Base-by-base conservation (phyloP, 2,888 invertebrate genomes). In the Calephelis perditalis region DNA sequence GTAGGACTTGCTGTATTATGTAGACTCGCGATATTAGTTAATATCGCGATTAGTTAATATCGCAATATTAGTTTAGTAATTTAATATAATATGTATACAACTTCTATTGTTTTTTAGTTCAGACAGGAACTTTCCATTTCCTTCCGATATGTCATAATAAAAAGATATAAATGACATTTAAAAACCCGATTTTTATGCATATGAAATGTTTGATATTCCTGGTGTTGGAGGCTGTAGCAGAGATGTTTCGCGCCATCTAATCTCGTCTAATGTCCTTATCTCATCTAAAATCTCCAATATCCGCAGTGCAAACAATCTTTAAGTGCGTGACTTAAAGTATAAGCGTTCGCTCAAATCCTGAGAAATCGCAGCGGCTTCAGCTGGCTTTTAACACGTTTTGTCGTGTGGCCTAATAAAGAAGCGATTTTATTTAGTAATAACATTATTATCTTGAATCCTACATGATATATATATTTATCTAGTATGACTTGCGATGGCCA, bases 311-410 rank as follows among this genome's bases (percentile, higher is more conserved):
- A 77, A 78, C 75, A 78, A 65, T 70, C 70, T 73, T 69, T 71
- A 78, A 79, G 78, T 81, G 83, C 81, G 81, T 84, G 78, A 77
- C 73, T 77, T 75, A 76, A 75, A 70, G 73, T 77, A 74, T 68
- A 73, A 73, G 74, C 73, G 75, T 72, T 74, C 71, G 71, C 76
- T 78, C 75, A 85, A 85, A 86, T 79, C 86, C 82, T 82, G 82
- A 84, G 84, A 84, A 83, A 87, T 87, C 82, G 82, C 75, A 73
- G 72, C 74, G 81, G 80, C 80, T 80, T 79, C 73, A 70, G 71
- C 63, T 78, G 76, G 70, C 81, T 84, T 81, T 86, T 82, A 73
- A 82, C 82, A 81, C 81, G 77, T 82, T 76, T 77, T 70, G 52
- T 35, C 35, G 52, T 52, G 52, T 52, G 52, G 52, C 35, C 7